Evolutionary conservation across 2,113 vertebrate genomes (phyloP).

Genomic region (Pseudois nayaur): DNA sequence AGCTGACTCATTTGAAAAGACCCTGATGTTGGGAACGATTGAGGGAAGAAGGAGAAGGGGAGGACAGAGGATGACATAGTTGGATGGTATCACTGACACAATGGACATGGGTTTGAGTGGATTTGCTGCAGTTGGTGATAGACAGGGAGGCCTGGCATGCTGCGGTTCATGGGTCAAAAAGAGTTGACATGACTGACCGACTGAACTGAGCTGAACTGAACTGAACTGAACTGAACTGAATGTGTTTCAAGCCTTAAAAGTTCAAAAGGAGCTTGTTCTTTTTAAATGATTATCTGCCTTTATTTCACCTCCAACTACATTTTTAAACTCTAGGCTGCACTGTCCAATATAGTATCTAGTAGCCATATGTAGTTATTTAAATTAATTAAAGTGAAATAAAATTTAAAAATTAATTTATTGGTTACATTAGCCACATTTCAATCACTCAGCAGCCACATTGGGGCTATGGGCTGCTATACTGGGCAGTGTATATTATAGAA

Average conservation of each 20-base stretch:
- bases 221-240: conserved; percentile 37
- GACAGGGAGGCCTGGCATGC: too few species aligned
- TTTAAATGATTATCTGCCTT: neutral
- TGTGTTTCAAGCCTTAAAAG: neutral
- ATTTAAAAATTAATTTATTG: neutral
- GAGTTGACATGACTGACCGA: neutral
- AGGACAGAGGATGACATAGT: neutral
- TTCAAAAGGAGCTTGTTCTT: conserved; percentile 46
- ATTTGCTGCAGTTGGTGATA: fast-evolving
- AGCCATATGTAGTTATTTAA: neutral
- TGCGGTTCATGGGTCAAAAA: neutral
- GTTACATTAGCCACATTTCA: neutral
- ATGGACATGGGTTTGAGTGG: too few species aligned
- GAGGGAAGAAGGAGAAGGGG: neutral
- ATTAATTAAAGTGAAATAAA: neutral
- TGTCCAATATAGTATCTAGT: neutral
- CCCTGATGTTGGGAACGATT: neutral
- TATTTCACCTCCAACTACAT: neutral
- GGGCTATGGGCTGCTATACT: neutral
- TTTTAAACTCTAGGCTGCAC: conserved; percentile 12
- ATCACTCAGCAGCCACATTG: neutral
- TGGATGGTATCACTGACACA: neutral
- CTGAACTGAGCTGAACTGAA: neutral
- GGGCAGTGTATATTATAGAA: neutral
- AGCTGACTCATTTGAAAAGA: neutral